A percentile compares a stretch with the other conserved stretches of the same genome.
These are phyloP conservation scores for Esperia sulphurella DNA, from an alignment of 2,888 invertebrate species.

Conservation along the genomic window DNA sequence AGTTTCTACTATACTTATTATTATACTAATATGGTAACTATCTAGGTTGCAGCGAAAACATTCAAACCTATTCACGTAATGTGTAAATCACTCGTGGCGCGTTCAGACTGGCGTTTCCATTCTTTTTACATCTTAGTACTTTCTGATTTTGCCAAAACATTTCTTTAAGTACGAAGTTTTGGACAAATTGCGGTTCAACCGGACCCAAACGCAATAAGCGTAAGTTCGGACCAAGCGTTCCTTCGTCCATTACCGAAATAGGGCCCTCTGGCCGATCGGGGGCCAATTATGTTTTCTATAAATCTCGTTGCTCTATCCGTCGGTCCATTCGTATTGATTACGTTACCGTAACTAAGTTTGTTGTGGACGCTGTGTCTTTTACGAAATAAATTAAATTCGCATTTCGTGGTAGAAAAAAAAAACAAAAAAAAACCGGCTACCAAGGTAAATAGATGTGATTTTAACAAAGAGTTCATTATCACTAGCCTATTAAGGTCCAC, in stretches of 20 bases:
- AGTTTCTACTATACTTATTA: no score
- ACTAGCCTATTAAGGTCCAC: no score
- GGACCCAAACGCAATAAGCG: constrained; percentile 28
- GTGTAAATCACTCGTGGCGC: no score
- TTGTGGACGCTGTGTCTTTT: not conserved
- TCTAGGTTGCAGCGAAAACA: no score
- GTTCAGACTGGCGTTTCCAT: no score
- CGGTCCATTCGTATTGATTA: not conserved
- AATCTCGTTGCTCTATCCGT: constrained; percentile 25
- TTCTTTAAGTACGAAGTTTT: not conserved
- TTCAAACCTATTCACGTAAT: no score
- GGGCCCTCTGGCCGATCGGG: constrained; percentile 40
- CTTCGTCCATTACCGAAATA: constrained; percentile 51
- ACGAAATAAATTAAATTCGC: no score
- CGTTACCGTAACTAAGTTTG: not conserved
- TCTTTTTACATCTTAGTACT: not conserved
- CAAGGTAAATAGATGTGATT: no score
- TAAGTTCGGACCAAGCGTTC: constrained; percentile 30
- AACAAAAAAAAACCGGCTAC: no score
- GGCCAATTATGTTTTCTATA: constrained; percentile 56
- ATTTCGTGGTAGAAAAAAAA: no score
- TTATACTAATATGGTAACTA: no score
- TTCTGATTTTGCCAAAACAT: not conserved
- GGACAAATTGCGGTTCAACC: constrained; percentile 24
- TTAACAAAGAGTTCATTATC: no score